phyloP scores from a whole-genome alignment of 2,797 vertebrate species.

The Argentina silus region DNA sequence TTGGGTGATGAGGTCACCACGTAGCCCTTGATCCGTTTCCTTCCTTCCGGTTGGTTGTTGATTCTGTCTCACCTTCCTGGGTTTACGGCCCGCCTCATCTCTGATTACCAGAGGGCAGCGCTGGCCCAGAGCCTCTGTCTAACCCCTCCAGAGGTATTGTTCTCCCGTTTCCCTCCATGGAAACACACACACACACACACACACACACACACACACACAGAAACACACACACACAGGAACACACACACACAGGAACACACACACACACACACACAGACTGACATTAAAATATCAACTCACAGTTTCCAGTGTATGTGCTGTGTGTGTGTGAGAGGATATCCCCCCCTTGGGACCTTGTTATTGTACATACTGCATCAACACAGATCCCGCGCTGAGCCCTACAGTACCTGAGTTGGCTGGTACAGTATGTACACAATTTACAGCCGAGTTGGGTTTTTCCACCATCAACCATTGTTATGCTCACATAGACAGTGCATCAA shows the following conservation, averaged over 20 bases:
- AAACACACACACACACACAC: slow-evolving; percentile 5
- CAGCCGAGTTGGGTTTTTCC: background rate
- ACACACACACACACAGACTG: background rate
- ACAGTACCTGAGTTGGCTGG: background rate
- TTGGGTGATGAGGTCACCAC: slow-evolving; percentile 33
- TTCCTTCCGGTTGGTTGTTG: slow-evolving; percentile 25
- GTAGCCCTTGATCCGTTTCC: slow-evolving; percentile 44
- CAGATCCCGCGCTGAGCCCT: background rate
- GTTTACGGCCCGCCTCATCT: slow-evolving; percentile 16
- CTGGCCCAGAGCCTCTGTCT: slow-evolving; percentile 4
- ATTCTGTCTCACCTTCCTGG: too few relatives aligned
- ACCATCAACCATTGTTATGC: background rate
- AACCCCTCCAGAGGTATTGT: slow-evolving; percentile 65
- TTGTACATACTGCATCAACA: too few relatives aligned
- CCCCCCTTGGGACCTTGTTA: too few relatives aligned
- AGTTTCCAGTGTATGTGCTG: too few relatives aligned
- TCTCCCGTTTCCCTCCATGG: slow-evolving; percentile 63
- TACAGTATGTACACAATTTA: background rate
- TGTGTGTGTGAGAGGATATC: too few relatives aligned
- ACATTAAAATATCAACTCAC: too few relatives aligned
- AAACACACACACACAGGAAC: background rate
- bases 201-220: background rate
- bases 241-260: background rate
- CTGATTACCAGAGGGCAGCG: slow-evolving; percentile 2
- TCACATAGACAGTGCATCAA: background rate